Evolutionary conservation across 2,797 vertebrate species (phyloP).

Genomic region (Antrozous pallidus): DNA sequence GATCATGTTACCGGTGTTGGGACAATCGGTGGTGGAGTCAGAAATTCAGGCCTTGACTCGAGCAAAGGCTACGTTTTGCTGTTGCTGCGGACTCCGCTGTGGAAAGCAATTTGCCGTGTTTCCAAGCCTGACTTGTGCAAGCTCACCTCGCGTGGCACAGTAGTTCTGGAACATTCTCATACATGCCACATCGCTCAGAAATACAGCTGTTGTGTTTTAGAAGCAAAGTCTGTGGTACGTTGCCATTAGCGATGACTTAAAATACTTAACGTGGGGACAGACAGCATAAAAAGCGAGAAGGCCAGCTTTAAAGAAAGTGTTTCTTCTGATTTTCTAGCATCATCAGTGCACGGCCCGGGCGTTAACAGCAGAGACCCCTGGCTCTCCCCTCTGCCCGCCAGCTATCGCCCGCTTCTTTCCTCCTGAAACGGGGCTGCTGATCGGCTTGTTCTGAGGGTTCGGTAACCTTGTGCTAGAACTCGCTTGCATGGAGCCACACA

Average conservation of each 20-base stretch:
- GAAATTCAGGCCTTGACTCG: not conserved
- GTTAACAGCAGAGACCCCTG: not conserved
- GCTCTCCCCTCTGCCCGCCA: not conserved
- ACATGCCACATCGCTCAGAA: not conserved
- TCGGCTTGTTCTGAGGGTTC: not conserved
- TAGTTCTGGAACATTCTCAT: not conserved
- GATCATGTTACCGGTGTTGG: not conserved
- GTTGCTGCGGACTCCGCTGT: not conserved
- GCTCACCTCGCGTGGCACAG: not conserved
- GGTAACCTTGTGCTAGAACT: not conserved
- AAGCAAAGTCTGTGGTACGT: not conserved
- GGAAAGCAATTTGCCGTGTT: not conserved
- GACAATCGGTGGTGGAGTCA: not conserved
- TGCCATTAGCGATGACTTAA: not conserved
- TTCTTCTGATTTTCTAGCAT: not conserved
- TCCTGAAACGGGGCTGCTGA: not conserved
- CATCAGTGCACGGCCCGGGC: not conserved
- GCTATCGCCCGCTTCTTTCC: not conserved
- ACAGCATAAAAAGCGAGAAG: slow-evolving; percentile 13
- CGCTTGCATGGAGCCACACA: not conserved
- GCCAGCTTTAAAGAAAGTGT: slow-evolving; percentile 1
- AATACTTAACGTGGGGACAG: not conserved
- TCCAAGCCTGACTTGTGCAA: too few relatives aligned
- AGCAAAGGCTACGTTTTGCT: slow-evolving; percentile 5
- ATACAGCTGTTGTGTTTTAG: not conserved